A percentile compares a stretch with the other conserved stretches of the same genome.
Conservation (phyloP, 2,113 vertebrate species). For the Chloropsis cyanopogon region DNA sequence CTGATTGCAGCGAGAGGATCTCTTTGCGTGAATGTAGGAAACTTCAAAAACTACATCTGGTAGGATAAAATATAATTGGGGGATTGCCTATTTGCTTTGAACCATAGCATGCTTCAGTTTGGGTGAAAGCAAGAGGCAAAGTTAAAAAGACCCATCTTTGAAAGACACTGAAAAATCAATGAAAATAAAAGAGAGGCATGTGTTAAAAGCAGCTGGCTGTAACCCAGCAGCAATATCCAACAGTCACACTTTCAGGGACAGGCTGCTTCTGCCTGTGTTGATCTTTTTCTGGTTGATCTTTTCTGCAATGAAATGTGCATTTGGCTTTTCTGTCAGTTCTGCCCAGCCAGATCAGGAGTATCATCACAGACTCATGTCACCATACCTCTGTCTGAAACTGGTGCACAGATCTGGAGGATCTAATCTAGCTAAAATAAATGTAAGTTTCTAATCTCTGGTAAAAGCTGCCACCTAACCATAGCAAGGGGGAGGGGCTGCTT, state of each 20-base stretch:
- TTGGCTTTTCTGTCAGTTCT: background rate
- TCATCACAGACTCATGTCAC: background rate
- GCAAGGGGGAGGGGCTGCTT: background rate
- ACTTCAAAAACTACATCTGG: background rate
- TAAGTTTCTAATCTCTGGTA: background rate
- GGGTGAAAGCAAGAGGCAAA: background rate
- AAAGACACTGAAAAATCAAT: background rate
- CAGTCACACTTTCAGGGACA: background rate
- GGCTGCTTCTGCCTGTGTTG: background rate
- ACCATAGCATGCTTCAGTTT: background rate
- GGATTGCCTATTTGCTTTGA: background rate
- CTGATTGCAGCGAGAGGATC: background rate
- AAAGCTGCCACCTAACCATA: background rate
- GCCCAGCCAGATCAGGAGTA: background rate
- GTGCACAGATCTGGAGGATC: background rate
- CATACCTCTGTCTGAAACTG: background rate
- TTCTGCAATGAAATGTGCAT: background rate
- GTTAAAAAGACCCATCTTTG: background rate
- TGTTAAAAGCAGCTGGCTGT: background rate
- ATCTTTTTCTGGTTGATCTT: background rate
- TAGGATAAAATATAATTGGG: background rate
- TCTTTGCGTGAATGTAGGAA: background rate
- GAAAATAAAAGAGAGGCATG: background rate
- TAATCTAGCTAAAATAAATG: background rate
- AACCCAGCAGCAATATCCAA: conserved; percentile 33